Evolutionary conservation across 1,140 invertebrate genomes (phyloP).

Genomic region (Chrysoperla carnea): DNA sequence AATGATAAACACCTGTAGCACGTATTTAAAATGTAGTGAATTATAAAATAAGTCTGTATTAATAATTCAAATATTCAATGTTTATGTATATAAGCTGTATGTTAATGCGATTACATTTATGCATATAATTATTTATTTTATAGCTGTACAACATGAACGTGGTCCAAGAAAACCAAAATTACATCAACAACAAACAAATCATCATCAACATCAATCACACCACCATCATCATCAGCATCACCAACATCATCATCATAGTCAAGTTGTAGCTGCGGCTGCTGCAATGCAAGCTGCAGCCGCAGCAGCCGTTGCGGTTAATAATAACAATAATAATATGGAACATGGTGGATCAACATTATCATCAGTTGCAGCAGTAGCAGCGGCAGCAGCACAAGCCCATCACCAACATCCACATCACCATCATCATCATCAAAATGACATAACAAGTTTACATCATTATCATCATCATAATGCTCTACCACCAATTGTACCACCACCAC

Average conservation of each 20-base stretch:
- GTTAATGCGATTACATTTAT: too few species aligned
- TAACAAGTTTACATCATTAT: not conserved
- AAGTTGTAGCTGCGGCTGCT: constrained; percentile 6
- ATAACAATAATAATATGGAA: not conserved
- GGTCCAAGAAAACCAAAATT: constrained; percentile 83
- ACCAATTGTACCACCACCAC: constrained; percentile 18
- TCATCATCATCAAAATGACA: constrained; percentile 4
- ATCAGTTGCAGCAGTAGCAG: constrained; percentile 8
- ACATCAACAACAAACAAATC: constrained; percentile 21
- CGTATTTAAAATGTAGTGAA: too few species aligned
- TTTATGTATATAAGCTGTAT: too few species aligned
- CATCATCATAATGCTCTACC: constrained; percentile 9
- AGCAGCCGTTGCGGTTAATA: constrained; percentile 17
- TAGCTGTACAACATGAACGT: constrained; percentile 94
- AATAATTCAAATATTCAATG: too few species aligned
- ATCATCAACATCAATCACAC: constrained; percentile 14
- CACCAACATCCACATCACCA: constrained; percentile 11
- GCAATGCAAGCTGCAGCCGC: constrained; percentile 20
- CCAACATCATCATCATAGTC: constrained; percentile 13
- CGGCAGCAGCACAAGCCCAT: constrained; percentile 16
- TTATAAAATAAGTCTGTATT: too few species aligned
- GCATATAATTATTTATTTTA: constrained; percentile 11
- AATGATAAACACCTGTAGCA: too few species aligned
- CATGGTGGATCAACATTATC: constrained; percentile 5
- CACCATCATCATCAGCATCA: constrained; percentile 11